phyloP scores from a whole-genome alignment of 2,797 vertebrate genomes.

The Trichosurus vulpecula region DNA sequence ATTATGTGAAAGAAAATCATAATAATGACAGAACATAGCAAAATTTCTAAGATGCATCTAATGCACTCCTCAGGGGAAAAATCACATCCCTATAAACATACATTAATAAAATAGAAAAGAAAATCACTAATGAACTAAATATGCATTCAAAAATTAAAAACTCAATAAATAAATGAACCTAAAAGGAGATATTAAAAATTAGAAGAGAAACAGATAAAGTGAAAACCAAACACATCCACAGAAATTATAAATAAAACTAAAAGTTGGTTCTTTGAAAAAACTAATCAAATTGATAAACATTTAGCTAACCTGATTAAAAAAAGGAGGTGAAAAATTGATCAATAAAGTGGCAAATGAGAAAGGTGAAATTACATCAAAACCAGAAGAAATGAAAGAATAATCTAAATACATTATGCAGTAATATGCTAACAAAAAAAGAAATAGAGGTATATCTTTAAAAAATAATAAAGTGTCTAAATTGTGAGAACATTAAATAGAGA shows the following conservation, averaged over 20 bases:
- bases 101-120: not conserved
- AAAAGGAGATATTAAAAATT: not conserved
- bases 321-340: conserved; percentile 17
- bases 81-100: not conserved
- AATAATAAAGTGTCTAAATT: not conserved
- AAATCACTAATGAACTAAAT: not conserved
- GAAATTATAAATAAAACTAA: not conserved
- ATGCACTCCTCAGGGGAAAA: not conserved
- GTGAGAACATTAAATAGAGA: not conserved
- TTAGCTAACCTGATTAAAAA: conserved; percentile 6
- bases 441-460: not conserved
- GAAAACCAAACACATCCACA: not conserved
- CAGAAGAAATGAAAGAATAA: not conserved
- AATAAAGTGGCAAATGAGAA: not conserved
- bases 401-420: not conserved
- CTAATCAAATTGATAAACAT: not conserved
- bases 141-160: conserved; percentile 12
- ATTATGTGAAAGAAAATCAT: not conserved
- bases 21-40: not conserved
- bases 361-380: not conserved
- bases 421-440: not conserved
- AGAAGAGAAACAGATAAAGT: not conserved
- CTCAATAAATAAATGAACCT: not conserved
- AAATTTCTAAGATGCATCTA: not conserved
- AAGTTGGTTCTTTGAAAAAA: not conserved